Evolutionary conservation across 2,113 vertebrate genomes (phyloP).

Genomic region (Corythornis madagascariensis): DNA sequence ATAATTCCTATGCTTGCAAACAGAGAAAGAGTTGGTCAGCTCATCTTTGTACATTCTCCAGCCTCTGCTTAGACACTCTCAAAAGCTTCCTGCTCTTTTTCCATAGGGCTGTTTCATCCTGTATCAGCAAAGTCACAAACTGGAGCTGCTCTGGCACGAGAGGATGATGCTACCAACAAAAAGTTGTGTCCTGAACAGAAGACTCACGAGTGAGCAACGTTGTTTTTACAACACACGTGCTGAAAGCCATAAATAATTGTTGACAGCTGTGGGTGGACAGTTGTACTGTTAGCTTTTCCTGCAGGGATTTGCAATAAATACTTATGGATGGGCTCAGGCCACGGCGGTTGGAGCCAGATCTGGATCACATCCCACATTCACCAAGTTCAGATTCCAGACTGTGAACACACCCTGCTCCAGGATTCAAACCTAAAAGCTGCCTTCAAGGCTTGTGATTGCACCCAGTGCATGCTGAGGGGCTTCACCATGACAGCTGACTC

Average conservation of each 20-base stretch:
- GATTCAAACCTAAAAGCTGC: constrained; percentile 22
- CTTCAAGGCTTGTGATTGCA: not conserved
- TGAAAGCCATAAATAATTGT: constrained; percentile 34
- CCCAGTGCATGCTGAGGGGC: not conserved
- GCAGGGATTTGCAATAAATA: constrained; percentile 45
- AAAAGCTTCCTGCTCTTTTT: not conserved
- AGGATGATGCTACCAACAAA: not conserved
- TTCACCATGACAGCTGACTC: not conserved
- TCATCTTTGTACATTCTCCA: not conserved
- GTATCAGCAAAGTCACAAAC: not conserved
- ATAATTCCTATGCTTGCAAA: not conserved
- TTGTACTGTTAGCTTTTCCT: constrained; percentile 30
- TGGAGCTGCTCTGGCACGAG: not conserved
- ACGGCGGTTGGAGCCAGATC: not conserved
- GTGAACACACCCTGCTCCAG: constrained; percentile 30
- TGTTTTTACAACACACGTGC: not conserved
- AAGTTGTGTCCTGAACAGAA: not conserved
- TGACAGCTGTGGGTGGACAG: constrained; percentile 58
- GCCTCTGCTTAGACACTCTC: not conserved
- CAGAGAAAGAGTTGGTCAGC: not conserved
- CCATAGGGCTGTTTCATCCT: not conserved
- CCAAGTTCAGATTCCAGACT: constrained; percentile 25
- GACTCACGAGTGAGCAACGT: not conserved
- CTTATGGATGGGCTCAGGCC: constrained; percentile 32
- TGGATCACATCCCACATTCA: not conserved